Evolutionary conservation across 2,888 invertebrate genomes (phyloP).

Genomic region (Drosophila paracracens): DNA sequence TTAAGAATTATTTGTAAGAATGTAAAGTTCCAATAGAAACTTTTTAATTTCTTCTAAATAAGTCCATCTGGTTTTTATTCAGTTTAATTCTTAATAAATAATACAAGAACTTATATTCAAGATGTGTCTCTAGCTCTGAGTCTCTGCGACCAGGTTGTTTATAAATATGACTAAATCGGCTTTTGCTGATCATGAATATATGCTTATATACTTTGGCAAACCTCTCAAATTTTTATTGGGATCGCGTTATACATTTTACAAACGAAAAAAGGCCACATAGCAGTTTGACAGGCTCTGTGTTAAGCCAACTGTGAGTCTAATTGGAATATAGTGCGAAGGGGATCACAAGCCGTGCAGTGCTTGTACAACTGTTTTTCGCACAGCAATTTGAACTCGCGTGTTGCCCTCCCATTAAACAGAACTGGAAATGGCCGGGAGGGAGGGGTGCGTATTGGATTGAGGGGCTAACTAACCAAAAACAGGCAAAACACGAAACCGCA

Average conservation of each 20-base stretch:
- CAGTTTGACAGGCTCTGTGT: background rate
- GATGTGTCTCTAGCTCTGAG: too few relatives aligned
- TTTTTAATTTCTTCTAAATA: background rate
- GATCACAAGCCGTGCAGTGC: conserved; percentile 13
- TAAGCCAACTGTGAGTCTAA: background rate
- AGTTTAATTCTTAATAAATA: background rate
- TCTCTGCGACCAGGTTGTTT: background rate
- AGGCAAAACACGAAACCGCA: conserved; percentile 73
- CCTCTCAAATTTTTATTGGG: background rate
- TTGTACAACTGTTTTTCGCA: conserved; percentile 27
- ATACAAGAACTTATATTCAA: background rate
- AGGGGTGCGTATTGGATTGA: background rate
- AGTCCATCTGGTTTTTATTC: background rate
- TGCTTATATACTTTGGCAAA: background rate
- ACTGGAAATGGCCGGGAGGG: conserved; percentile 8
- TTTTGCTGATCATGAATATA: background rate
- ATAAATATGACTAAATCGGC: background rate
- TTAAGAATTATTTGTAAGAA: background rate
- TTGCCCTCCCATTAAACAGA: conserved; percentile 59
- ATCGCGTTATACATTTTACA: background rate
- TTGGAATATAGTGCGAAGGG: background rate
- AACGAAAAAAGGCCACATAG: background rate
- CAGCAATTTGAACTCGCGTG: conserved; percentile 62
- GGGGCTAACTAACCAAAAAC: conserved; percentile 12
- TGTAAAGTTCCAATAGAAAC: background rate